Percentiles rank a stretch among this genome's conserved stretches.
Conservation (phyloP, 2,888 invertebrate species). For the Tanytarsus gracilentus region DNA sequence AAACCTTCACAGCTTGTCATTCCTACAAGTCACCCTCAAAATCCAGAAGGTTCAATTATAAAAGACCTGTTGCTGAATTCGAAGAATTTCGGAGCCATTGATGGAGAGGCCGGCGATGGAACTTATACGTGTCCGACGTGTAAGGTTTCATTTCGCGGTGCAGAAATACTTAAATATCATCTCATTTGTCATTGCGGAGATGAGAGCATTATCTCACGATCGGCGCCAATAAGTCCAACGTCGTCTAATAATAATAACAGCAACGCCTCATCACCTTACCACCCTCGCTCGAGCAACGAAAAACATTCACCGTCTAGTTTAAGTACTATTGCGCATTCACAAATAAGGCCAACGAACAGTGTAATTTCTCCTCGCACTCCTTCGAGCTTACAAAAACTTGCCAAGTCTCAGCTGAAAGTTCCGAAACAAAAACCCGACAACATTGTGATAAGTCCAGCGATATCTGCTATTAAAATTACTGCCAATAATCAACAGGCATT, state of each 20-base stretch:
- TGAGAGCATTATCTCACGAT: slow-evolving; percentile 36
- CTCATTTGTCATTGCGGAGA: slow-evolving; percentile 65
- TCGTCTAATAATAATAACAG: too few species aligned
- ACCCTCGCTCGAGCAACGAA: slow-evolving; percentile 47
- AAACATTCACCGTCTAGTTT: slow-evolving; percentile 43
- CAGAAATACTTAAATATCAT: slow-evolving; percentile 73
- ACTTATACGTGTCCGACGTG: slow-evolving; percentile 67
- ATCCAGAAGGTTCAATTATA: slow-evolving; percentile 58
- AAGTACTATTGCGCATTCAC: slow-evolving; percentile 40
- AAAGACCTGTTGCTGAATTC: slow-evolving; percentile 72
- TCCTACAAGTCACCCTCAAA: slow-evolving; percentile 50
- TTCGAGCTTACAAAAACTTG: slow-evolving; percentile 36
- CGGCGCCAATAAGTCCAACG: slow-evolving; percentile 41
- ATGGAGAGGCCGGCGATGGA: slow-evolving; percentile 50
- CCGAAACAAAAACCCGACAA: slow-evolving; percentile 49
- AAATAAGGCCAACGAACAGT: slow-evolving; percentile 42
- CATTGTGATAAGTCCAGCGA: slow-evolving; percentile 41
- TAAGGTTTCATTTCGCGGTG: slow-evolving; percentile 66
- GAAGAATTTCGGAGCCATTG: slow-evolving; percentile 45
- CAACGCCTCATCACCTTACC: not conserved
- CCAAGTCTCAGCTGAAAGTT: slow-evolving; percentile 42
- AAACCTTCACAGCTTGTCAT: slow-evolving; percentile 42
- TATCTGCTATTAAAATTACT: slow-evolving; percentile 33
- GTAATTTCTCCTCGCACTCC: slow-evolving; percentile 40
- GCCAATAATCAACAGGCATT: slow-evolving; percentile 27